phyloP scores from a whole-genome alignment of 1,140 invertebrate species.

The Venustaconcha ellipsiformis region DNA sequence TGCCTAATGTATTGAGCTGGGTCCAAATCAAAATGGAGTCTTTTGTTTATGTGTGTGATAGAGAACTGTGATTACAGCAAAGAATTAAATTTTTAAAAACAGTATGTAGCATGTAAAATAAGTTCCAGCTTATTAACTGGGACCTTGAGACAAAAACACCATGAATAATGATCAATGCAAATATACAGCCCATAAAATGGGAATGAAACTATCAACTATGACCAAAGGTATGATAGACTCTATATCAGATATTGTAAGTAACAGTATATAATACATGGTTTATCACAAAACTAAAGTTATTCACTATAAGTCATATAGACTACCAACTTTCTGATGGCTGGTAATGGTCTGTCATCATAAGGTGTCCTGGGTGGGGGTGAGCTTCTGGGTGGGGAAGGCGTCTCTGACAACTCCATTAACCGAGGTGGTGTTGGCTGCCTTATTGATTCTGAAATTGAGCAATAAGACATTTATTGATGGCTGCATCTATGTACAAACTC shows the following conservation, averaged over 20 bases:
- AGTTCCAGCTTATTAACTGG: no score
- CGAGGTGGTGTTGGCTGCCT: constrained; percentile 40
- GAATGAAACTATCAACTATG: no score
- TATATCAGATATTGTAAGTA: not conserved
- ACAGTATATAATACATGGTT: not conserved
- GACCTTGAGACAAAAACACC: no score
- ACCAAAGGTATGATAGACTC: not conserved
- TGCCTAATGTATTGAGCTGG: no score
- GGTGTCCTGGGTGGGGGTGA: constrained; percentile 64
- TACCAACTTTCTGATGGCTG: constrained; percentile 71
- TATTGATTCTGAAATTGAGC: constrained; percentile 31
- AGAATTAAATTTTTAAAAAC: no score
- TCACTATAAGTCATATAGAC: not conserved
- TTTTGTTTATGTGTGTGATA: no score
- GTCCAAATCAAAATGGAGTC: no score
- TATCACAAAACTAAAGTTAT: not conserved
- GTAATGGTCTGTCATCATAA: constrained; percentile 87
- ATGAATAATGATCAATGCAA: no score
- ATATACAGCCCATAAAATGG: no score
- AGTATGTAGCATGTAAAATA: no score
- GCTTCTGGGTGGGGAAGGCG: constrained; percentile 35
- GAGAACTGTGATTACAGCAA: no score
- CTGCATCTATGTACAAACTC: not conserved
- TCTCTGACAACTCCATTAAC: constrained; percentile 27
- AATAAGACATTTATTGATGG: no score